Evolutionary conservation across 2,113 vertebrate species (phyloP).

Genomic region (Castor canadensis): DNA sequence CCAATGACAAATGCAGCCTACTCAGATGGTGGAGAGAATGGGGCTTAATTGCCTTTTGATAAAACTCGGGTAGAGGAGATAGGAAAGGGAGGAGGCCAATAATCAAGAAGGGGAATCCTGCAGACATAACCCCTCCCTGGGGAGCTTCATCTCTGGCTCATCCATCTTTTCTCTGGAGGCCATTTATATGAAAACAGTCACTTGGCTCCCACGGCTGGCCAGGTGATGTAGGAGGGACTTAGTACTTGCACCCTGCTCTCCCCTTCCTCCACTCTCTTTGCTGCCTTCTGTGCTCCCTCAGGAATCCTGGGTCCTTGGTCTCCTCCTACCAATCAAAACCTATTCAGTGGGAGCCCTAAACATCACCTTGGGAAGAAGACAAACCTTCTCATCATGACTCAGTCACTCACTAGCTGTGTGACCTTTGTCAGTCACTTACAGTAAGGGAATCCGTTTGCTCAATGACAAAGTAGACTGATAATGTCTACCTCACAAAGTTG

Average conservation of each 20-base stretch:
- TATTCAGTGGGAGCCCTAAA: neutral
- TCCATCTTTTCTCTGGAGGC: neutral
- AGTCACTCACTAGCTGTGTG: neutral
- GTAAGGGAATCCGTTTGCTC: neutral
- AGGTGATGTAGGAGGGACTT: neutral
- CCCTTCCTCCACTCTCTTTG: neutral
- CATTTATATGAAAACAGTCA: neutral
- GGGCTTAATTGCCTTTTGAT: conserved; percentile 72
- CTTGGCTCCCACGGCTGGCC: neutral
- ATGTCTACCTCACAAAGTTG: neutral
- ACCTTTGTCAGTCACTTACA: neutral
- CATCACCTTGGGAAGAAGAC: neutral
- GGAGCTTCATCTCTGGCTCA: neutral
- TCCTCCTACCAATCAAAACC: neutral
- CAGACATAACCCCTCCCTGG: neutral
- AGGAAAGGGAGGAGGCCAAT: neutral
- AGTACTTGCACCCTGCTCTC: neutral
- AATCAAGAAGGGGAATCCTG: neutral
- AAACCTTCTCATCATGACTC: neutral
- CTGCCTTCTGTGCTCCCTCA: neutral
- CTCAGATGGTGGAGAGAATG: neutral
- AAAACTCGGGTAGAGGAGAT: neutral
- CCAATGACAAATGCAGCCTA: conserved; percentile 63
- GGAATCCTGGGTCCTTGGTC: neutral
- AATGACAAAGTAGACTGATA: neutral